Base-by-base conservation (phyloP, 1,140 invertebrate genomes). In the Nylanderia fulva region DNA sequence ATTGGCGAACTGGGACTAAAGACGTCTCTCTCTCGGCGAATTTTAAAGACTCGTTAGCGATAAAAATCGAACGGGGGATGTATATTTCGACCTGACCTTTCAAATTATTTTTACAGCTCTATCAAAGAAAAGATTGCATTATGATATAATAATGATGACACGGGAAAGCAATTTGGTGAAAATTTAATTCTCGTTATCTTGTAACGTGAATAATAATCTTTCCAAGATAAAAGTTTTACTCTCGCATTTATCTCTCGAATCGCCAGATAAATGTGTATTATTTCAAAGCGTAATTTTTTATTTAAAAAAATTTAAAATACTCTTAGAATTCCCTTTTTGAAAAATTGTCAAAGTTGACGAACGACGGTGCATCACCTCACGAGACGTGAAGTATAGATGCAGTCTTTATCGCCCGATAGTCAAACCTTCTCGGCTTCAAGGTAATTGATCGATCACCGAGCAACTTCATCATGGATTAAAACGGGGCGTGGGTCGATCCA, bases 391-490 rank as follows among this genome's bases (percentile, higher is more conserved):
- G 52, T 79, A n/a, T n/a, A 58, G 77, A 80, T 63, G 33, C 52
- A 48, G 52, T 71, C 52, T 27, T 82, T 82, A 82, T 82, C 77
- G 66, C 24, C 15, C 63, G 64, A 80, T 71, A 69, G 64, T 80
- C 64, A 42, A 80, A 42, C 77, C 48, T 56, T 42, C 77, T 71
- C 39, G 64, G 36, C 39, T 82, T 13, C 13, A 68, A 69, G 64
- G 21, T 82, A 82, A 82, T 82, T 82, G 77, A 82, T 82, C 77
- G 77, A 82, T 82, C 77, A 82, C 66, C 66, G 52, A 13, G 66
- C 36, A 72, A 58, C 77, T 71, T 82, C 77, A 60, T 82, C 66
- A 56, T 24, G 66, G 66, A 71, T 82, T 82, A 82, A 72, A 82
- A 58, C 77, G 52, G 54, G 66, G 77, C 77, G 77, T 72, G 77